Evolutionary conservation across 2,888 invertebrate species (phyloP).

Genomic region (Axea sp.): DNA sequence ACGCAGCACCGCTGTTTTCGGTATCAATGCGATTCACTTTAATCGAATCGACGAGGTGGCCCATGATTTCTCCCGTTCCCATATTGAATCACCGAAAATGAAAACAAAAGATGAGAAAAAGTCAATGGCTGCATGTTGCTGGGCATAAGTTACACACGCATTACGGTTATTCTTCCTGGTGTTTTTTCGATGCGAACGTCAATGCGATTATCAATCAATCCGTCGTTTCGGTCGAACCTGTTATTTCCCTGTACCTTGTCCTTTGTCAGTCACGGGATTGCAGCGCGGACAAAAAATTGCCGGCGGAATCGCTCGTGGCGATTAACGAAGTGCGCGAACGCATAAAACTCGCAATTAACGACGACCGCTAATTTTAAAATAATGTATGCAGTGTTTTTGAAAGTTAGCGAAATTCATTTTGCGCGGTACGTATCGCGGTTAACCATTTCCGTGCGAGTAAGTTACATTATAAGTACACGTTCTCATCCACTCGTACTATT

Average conservation of each 20-base stretch:
- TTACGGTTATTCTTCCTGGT: slow-evolving; percentile 32
- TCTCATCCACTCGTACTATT: slow-evolving; percentile 39
- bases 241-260: slow-evolving; percentile 10
- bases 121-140: slow-evolving; percentile 16
- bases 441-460: slow-evolving; percentile 53
- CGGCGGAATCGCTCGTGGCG: background rate
- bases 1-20: too few species aligned
- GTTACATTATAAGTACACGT: slow-evolving; percentile 47
- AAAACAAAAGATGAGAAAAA: slow-evolving; percentile 19
- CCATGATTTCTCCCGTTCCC: slow-evolving; percentile 5
- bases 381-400: slow-evolving; percentile 28
- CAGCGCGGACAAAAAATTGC: background rate
- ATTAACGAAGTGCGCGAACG: background rate
- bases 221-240: slow-evolving; percentile 25
- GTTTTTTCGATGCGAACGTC: slow-evolving; percentile 9
- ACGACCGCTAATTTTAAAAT: slow-evolving; percentile 22
- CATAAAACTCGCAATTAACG: slow-evolving; percentile 12
- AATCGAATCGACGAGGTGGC: slow-evolving; percentile 16
- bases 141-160: slow-evolving; percentile 8
- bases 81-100: background rate
- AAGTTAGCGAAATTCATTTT: slow-evolving; percentile 42
- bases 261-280: background rate
- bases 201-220: slow-evolving; percentile 33
- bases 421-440: slow-evolving; percentile 39
- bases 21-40: slow-evolving; percentile 9